phyloP scores from a whole-genome alignment of 2,797 vertebrate genomes.

The Tapirus indicus region DNA sequence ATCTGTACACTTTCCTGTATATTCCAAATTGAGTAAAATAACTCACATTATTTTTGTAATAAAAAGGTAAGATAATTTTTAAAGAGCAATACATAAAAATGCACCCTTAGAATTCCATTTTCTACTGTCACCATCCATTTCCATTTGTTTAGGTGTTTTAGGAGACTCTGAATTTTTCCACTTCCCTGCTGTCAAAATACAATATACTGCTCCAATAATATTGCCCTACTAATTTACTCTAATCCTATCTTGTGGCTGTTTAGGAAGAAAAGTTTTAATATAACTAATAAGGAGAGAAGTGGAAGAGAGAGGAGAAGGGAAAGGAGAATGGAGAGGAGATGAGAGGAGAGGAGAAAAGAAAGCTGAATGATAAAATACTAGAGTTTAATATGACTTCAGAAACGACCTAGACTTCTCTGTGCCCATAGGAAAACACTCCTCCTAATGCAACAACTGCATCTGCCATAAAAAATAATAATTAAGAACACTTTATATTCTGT shows the following conservation, averaged over 20 bases:
- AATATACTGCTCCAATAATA: background rate
- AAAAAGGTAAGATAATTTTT: constrained; percentile 64
- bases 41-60: constrained; percentile 55
- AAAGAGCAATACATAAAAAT: constrained; percentile 30
- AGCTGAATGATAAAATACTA: background rate
- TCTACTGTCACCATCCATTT: constrained; percentile 10
- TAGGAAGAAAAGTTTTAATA: background rate
- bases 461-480: background rate
- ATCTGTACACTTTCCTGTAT: constrained; percentile 28
- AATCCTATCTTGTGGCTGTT: background rate
- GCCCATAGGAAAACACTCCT: background rate
- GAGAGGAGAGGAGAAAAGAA: background rate
- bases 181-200: background rate
- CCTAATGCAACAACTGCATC: background rate
- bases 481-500: background rate
- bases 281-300: background rate
- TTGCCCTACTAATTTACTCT: background rate
- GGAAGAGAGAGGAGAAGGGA: background rate
- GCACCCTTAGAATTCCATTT: background rate
- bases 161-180: background rate
- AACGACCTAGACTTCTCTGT: background rate
- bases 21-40: constrained; percentile 69
- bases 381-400: background rate
- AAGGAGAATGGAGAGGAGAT: background rate
- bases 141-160: background rate